Percentiles rank a stretch among this genome's conserved stretches.
phyloP scores from a whole-genome alignment of 2,888 invertebrate species.

The Drosophila picticornis region DNA sequence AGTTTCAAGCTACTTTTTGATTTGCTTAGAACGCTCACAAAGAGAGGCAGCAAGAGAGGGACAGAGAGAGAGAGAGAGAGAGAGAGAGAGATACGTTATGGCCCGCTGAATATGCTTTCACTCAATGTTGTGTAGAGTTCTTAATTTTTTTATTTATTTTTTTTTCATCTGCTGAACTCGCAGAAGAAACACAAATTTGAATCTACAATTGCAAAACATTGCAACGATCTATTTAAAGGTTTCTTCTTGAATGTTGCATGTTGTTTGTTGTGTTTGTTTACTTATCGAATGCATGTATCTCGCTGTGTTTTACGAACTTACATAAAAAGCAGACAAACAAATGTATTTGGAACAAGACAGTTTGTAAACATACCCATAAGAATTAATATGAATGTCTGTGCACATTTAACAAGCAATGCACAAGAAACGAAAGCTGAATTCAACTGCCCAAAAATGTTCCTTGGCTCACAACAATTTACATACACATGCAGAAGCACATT shows the following conservation, averaged over 20 bases:
- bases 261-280: background rate
- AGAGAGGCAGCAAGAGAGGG: background rate
- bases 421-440: conserved; percentile 37
- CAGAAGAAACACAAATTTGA: conserved; percentile 6
- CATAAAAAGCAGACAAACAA: conserved; percentile 1
- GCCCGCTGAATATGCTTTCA: conserved; percentile 41
- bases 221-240: conserved; percentile 34
- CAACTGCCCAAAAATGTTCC: background rate
- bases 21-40: background rate
- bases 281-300: background rate
- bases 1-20: background rate
- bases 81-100: conserved; percentile 23
- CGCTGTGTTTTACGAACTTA: background rate
- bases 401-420: conserved; percentile 25
- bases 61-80: background rate
- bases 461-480: conserved; percentile 1
- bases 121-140: conserved; percentile 4
- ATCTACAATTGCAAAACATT: conserved; percentile 33
- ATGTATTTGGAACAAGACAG: conserved; percentile 6
- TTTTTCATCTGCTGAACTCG: conserved; percentile 3
- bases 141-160: background rate
- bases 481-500: no score
- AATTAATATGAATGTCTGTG: background rate
- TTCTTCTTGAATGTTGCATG: conserved; percentile 1
- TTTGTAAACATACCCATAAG: background rate